Percentiles rank a stretch among this genome's conserved stretches.
These are phyloP conservation scores for Crypturellus undulatus DNA, from an alignment of 2,113 vertebrate species.

Conservation along the genomic window DNA sequence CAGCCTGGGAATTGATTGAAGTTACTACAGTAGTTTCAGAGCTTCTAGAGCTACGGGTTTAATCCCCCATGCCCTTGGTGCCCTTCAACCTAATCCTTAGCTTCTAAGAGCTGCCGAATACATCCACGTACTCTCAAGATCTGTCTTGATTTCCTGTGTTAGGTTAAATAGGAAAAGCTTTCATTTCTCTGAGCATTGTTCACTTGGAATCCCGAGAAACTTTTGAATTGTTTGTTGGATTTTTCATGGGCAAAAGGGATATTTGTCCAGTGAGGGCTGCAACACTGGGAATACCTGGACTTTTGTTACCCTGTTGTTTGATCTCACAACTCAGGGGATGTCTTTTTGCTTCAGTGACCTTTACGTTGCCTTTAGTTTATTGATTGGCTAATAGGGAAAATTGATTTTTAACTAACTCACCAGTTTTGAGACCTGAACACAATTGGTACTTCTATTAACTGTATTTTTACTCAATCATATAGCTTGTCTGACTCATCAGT, in stretches of 20 bases:
- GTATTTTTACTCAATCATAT: slow-evolving; percentile 19
- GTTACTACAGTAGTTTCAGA: background rate
- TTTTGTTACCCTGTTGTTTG: background rate
- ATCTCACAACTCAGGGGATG: background rate
- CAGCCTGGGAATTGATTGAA: background rate
- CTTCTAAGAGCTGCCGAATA: background rate
- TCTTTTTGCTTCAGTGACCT: slow-evolving; percentile 33
- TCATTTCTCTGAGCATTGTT: background rate
- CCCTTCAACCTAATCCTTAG: background rate
- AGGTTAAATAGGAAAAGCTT: background rate
- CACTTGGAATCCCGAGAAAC: background rate
- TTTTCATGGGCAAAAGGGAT: background rate
- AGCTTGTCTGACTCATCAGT: slow-evolving; percentile 5
- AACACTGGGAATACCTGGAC: background rate
- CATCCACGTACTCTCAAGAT: background rate
- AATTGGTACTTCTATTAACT: slow-evolving; percentile 54
- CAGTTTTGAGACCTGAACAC: slow-evolving; percentile 11
- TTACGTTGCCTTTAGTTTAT: slow-evolving; percentile 50
- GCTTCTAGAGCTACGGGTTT: background rate
- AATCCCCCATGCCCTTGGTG: background rate
- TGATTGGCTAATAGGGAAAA: slow-evolving; percentile 64
- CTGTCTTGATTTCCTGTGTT: background rate
- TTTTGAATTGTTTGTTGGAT: background rate
- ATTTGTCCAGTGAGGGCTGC: background rate
- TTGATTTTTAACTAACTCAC: slow-evolving; percentile 60